Percentiles rank a stretch among this genome's conserved stretches.
Conservation (phyloP, 2,888 invertebrate genomes). For the Calameuta pallipes region DNA sequence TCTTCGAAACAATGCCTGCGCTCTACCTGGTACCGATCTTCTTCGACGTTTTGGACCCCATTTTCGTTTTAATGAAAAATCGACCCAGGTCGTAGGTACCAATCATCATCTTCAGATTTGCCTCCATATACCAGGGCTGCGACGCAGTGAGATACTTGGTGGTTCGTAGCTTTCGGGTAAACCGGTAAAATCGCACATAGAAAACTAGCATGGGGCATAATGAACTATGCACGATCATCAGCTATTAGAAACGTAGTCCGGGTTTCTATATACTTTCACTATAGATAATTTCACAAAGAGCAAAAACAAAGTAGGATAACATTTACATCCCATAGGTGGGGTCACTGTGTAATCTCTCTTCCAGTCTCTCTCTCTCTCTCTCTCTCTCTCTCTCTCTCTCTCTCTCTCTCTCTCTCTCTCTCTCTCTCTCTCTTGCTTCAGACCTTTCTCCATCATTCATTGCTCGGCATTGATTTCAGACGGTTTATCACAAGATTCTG, state of each 20-base stretch:
- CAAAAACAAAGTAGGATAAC: not conserved
- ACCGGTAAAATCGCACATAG: not conserved
- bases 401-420: not conserved
- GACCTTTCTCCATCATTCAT: not conserved
- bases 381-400: no score
- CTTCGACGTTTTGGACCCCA: constrained; percentile 28
- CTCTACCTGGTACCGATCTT: constrained; percentile 23
- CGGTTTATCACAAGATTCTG: not conserved
- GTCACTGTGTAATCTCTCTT: not conserved
- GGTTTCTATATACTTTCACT: not conserved
- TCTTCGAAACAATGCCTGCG: constrained; percentile 47
- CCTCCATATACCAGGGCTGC: not conserved
- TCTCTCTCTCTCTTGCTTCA: not conserved
- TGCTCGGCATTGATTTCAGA: not conserved
- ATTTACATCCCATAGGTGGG: not conserved
- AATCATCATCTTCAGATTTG: not conserved
- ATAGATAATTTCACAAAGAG: not conserved
- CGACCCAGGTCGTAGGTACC: not conserved
- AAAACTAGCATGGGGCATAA: not conserved
- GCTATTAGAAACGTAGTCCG: not conserved
- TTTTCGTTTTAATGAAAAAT: constrained; percentile 30
- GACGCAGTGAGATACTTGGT: not conserved
- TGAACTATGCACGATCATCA: not conserved
- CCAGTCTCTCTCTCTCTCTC: not conserved
- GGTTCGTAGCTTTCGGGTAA: not conserved